Evolutionary conservation across 2,888 invertebrate genomes (phyloP), one percentile per base, ranked within the genome.

Genomic region (Diplazon laetatorius): DNA sequence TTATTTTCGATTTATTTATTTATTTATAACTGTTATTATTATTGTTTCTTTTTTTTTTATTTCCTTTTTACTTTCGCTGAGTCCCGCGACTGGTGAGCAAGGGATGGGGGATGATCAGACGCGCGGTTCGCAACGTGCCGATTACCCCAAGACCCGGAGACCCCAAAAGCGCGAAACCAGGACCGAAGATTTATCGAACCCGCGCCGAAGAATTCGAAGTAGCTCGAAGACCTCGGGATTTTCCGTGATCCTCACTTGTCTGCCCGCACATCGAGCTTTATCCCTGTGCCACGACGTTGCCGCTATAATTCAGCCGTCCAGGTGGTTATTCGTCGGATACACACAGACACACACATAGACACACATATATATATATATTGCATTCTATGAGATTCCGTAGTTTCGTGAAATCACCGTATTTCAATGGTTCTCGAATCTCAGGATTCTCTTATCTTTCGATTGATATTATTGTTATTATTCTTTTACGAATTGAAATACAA

Each of bases 131-230:
- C 39, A 70, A 22, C 35, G 39, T 46, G 66, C 39, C 76, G 73
- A 73, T 76, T 66, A 66, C 65, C 71, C 46, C 48, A 39, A 68
- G 68, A 57, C 68, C 55, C 25, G 18, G 44, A 66, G 55, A 55
- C 65, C 73, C 70, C 74, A n/a, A n/a, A n/a, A n/a, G 20, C 48
- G 66, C 48, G 66, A 70, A 70, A 68, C 35, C 69, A 42, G 16
- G 44, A 52, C 46, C 37, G 44, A 70, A 69, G 74, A 79, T 79
- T 81, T 81, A 81, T 81, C 73, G 69, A 66, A 22, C 52, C 35
- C 73, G 62, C 22, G 62, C 42, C 44, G 66, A 72, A 78, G 78
- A 78, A 81, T 81, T 81, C 70, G 46, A 81, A 76, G 76, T 73
- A 73, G 62, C 72, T 71, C 72, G 68, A 63, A n/a, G n/a, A n/a